phyloP scores from a whole-genome alignment of 2,888 invertebrate genomes.

The Danaus chrysippus region DNA sequence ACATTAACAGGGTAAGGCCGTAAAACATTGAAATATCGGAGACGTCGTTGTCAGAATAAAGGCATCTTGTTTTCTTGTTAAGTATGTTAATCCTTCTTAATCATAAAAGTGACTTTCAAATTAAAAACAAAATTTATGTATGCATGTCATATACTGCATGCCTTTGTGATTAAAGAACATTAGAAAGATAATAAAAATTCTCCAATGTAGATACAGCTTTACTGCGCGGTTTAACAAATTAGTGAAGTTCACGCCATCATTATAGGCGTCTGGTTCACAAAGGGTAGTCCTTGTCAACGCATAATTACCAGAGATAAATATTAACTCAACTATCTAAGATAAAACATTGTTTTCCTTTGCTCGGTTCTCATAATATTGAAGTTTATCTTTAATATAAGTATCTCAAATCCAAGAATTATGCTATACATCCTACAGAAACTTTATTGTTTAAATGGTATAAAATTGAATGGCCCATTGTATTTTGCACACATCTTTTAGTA shows the following conservation, averaged over 20 bases:
- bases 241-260: conserved; percentile 67
- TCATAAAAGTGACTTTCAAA: too few relatives aligned
- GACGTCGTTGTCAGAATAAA: not conserved
- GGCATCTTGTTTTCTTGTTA: too few relatives aligned
- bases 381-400: conserved; percentile 18
- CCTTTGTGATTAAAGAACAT: not conserved
- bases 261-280: conserved; percentile 61
- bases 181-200: not conserved
- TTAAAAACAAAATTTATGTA: not conserved
- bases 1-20: not conserved
- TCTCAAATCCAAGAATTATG: not conserved
- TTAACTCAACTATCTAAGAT: conserved; percentile 28
- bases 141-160: not conserved
- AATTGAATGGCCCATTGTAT: not conserved
- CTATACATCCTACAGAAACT: too few relatives aligned
- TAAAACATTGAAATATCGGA: not conserved
- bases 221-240: conserved; percentile 47
- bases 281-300: conserved; percentile 58
- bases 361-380: conserved; percentile 18
- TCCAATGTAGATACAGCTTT: conserved; percentile 18
- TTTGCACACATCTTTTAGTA: not conserved
- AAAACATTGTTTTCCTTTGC: conserved; percentile 19
- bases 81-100: too few relatives aligned
- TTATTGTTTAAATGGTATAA: not conserved
- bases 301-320: conserved; percentile 50